Conservation (phyloP, 2,113 vertebrate species). For the Dissostichus mawsoni region DNA sequence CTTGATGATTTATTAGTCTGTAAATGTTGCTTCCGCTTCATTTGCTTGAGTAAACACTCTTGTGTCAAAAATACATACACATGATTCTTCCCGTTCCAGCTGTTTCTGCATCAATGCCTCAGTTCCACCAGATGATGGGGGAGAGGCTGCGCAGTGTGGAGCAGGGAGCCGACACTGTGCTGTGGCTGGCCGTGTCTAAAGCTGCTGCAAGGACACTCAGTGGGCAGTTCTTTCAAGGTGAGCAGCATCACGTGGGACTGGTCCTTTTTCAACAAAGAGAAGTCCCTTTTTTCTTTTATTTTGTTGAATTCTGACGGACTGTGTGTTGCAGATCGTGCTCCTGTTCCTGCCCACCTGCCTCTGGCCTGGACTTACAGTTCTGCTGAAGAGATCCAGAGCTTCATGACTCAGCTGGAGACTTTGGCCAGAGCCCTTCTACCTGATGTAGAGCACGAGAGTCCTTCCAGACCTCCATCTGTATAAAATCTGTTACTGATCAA, state of each 20-base stretch:
- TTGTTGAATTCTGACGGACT: slow-evolving; percentile 7
- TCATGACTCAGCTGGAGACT: slow-evolving; percentile 75
- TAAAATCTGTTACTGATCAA: slow-evolving; percentile 14
- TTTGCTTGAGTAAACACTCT: not conserved
- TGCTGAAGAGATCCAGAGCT: slow-evolving; percentile 65
- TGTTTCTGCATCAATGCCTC: slow-evolving; percentile 79
- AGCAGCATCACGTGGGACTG: not conserved
- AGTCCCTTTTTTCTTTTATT: too few species aligned
- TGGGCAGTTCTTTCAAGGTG: slow-evolving; percentile 82
- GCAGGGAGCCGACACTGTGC: slow-evolving; percentile 79
- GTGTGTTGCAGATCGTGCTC: slow-evolving; percentile 76
- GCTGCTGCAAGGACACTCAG: slow-evolving; percentile 61
- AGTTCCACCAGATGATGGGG: slow-evolving; percentile 81
- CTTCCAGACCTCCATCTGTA: slow-evolving; percentile 21
- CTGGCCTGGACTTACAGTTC: slow-evolving; percentile 81
- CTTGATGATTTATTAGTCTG: not conserved
- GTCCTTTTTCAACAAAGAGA: not conserved
- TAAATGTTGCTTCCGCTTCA: not conserved
- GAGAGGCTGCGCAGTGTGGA: slow-evolving; percentile 74
- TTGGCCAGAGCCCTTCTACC: slow-evolving; percentile 60
- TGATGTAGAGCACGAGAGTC: not conserved
- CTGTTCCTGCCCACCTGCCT: slow-evolving; percentile 77
- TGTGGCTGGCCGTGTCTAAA: slow-evolving; percentile 78
- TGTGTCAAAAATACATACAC: too few species aligned
- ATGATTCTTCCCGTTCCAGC: slow-evolving; percentile 53